Base-by-base conservation (phyloP, 2,888 invertebrate species). In the Patella ulyssiponensis region DNA sequence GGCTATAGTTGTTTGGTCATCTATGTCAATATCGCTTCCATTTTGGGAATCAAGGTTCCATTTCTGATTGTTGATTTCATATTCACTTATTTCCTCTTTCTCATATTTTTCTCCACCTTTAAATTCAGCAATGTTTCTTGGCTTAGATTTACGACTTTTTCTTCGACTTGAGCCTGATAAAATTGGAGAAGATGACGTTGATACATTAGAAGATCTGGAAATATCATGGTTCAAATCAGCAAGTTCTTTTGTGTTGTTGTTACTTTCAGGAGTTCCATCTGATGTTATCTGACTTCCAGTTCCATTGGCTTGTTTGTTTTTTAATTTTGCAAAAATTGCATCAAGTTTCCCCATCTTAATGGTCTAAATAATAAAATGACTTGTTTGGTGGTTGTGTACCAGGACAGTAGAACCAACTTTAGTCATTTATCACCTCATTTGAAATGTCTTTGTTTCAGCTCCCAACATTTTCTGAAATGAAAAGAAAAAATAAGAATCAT, bases 121-220 rank as follows among this genome's bases (percentile, higher is more conserved):
- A 69, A 85, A 82, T 69, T 87, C 84, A 74, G 83, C 86, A 77
- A 95, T 95, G 91, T 95, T 96, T 86, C 95, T 93, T 0, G 96
- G 96, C 87, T 95, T 94, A 92, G 64, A 79, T 81, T 86, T 86
- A 69, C 86, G 77, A 71, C 81, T 84, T 73, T 83, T 85, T 77
- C 84, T 79, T 76, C 84, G 79, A 76, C 80, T 78, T 76, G 81
- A 78, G 33, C 79, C 71, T 64, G 52, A n/a, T 71, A n/a, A 23
- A 23, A 64, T 20, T 12, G 64, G 23, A 23, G 64, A 64, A 23
- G 20, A 23, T 3, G 20, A 23, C 4, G 23, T 64, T 20, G 64
- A 53, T 23, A 3, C 64, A 58, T 27, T 58, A 53, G 54, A 15
- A 15, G 53, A 23, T 64, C 51, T 58, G 71, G 58, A 64, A n/a